These are phyloP conservation scores for Eulemur rufifrons DNA, from an alignment of 2,113 vertebrate genomes.

Conservation along the genomic window DNA sequence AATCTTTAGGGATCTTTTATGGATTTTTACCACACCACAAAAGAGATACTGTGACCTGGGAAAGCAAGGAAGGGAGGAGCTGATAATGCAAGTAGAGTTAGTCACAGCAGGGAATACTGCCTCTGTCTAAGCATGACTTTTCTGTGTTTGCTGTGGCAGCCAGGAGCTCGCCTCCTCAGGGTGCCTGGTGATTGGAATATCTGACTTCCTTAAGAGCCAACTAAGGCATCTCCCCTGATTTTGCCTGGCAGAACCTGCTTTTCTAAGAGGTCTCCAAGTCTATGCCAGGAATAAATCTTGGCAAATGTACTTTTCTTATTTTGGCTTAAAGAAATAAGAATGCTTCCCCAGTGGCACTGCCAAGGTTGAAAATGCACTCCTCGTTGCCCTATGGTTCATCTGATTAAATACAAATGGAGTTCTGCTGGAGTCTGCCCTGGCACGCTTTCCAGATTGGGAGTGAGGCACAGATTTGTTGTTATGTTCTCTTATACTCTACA, in stretches of 20 bases:
- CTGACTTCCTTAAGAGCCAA: neutral
- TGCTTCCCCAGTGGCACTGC: neutral
- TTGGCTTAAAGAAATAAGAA: neutral
- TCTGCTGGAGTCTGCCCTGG: neutral
- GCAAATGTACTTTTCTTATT: neutral
- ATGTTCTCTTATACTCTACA: neutral
- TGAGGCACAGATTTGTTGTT: neutral
- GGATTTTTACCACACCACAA: neutral
- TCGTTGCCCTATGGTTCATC: neutral
- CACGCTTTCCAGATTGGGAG: neutral
- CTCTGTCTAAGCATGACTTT: neutral
- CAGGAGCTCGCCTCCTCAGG: neutral
- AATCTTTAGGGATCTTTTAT: neutral
- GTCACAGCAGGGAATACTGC: too few species aligned
- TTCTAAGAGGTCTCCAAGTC: neutral
- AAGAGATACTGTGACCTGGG: neutral
- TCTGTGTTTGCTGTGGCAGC: neutral
- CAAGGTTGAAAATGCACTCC: constrained; percentile 15
- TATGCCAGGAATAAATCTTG: neutral
- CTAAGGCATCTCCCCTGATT: neutral
- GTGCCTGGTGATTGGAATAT: neutral
- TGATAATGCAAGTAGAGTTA: neutral
- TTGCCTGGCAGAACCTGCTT: constrained; percentile 19
- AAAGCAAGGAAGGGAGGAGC: neutral
- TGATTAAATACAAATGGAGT: neutral